Evolutionary conservation across 2,797 vertebrate species (phyloP).

Genomic region (Moxostoma hubbsi): DNA sequence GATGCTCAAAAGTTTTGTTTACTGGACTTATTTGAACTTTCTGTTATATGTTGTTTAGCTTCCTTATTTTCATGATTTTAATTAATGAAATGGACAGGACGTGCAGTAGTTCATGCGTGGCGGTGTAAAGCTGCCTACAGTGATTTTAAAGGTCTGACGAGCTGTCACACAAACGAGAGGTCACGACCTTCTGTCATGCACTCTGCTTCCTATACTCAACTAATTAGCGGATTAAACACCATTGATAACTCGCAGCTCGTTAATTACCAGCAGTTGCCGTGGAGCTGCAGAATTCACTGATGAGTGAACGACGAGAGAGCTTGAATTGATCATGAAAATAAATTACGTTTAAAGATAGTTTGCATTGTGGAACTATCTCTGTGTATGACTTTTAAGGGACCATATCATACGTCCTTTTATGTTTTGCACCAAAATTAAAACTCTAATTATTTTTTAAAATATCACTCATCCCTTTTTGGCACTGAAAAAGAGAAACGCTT

Average conservation of each 20-base stretch:
- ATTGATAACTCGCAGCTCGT: slow-evolving; percentile 30
- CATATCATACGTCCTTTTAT: no score
- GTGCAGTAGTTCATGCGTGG: slow-evolving; percentile 25
- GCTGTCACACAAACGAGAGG: slow-evolving; percentile 32
- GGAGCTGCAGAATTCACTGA: not conserved
- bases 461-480: no score
- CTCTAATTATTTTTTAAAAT: no score
- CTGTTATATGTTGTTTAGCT: not conserved
- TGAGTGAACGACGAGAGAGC: slow-evolving; percentile 13
- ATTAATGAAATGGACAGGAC: not conserved
- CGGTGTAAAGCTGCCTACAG: slow-evolving; percentile 9
- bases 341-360: not conserved
- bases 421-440: no score
- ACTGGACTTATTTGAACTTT: not conserved
- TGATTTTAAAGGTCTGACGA: slow-evolving; percentile 42
- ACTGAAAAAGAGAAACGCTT: no score
- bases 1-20: no score
- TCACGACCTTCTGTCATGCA: slow-evolving; percentile 46
- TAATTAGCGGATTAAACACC: slow-evolving; percentile 56
- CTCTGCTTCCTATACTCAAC: slow-evolving; percentile 29
- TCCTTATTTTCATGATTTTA: not conserved
- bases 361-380: no score
- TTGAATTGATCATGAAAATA: slow-evolving; percentile 29
- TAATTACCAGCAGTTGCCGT: slow-evolving; percentile 42
- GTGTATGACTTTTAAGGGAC: no score